Conservation (phyloP, 2,888 invertebrate species). For the Habroteleia sp. region DNA sequence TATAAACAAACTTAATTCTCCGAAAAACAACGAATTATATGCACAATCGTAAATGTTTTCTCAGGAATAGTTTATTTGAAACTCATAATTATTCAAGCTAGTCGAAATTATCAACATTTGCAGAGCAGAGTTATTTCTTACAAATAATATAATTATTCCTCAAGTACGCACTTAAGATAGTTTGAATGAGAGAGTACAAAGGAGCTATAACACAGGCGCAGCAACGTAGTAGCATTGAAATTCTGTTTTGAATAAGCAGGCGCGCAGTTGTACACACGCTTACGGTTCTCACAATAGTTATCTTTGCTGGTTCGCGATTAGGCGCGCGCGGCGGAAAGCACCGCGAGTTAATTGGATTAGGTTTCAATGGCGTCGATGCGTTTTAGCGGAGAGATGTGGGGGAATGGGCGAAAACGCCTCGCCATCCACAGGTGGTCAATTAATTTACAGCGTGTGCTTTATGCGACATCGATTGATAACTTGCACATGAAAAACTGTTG, state of each 20-base stretch:
- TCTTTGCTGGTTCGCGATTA: conserved; percentile 55
- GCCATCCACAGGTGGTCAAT: conserved; percentile 75
- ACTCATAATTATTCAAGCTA: no score
- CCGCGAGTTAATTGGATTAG: conserved; percentile 63
- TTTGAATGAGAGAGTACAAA: conserved; percentile 36
- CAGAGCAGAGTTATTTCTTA: conserved; percentile 2
- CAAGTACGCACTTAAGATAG: conserved; percentile 14
- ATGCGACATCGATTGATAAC: conserved; percentile 74
- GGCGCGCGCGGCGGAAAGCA: conserved; percentile 50
- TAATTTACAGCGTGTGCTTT: conserved; percentile 75
- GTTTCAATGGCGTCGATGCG: conserved; percentile 58
- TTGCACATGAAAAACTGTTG: conserved; percentile 68
- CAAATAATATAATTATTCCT: conserved; percentile 28
- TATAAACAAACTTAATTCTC: no score
- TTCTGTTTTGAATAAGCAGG: conserved; percentile 48
- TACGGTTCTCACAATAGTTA: conserved; percentile 49
- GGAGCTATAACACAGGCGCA: conserved; percentile 35
- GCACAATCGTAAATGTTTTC: no score
- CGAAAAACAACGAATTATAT: no score
- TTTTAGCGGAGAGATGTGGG: conserved; percentile 29
- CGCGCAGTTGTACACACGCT: conserved; percentile 34
- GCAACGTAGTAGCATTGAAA: conserved; percentile 36
- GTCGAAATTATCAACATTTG: no score
- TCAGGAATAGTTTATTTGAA: no score
- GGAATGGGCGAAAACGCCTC: conserved; percentile 37